These are phyloP conservation scores for Tipula vernalis DNA, from an alignment of 2,888 invertebrate genomes.

Conservation along the genomic window DNA sequence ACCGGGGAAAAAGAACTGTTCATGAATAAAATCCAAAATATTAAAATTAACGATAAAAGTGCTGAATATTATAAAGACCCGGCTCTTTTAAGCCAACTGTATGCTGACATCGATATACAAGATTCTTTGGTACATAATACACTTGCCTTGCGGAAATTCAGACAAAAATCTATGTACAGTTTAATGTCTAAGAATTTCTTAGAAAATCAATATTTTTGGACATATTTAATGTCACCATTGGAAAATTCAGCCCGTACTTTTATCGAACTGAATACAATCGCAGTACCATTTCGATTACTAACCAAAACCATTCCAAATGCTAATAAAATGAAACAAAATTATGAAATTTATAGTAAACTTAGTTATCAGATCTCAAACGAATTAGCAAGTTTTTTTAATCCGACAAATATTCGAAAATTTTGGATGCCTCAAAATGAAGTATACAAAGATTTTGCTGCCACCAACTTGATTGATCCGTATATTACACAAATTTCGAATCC, in stretches of 20 bases:
- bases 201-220: conserved; percentile 6
- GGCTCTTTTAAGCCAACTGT: neutral
- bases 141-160: neutral
- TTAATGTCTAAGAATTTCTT: neutral
- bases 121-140: neutral
- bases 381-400: neutral
- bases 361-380: neutral
- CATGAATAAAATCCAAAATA: neutral
- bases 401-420: neutral
- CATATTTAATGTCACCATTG: neutral
- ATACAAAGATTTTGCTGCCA: neutral
- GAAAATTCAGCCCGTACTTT: neutral
- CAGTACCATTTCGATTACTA: neutral
- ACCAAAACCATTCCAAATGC: neutral
- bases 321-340: neutral
- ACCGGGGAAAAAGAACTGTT: neutral
- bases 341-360: neutral
- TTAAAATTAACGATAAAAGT: neutral
- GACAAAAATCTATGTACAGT: neutral
- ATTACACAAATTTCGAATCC: neutral
- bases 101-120: neutral
- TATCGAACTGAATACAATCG: neutral
- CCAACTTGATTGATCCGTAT: neutral
- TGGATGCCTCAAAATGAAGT: neutral
- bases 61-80: neutral